A percentile compares a stretch with the other conserved stretches of the same genome.
Evolutionary conservation across 2,888 invertebrate species (phyloP).

Genomic region (Cephus runcator): DNA sequence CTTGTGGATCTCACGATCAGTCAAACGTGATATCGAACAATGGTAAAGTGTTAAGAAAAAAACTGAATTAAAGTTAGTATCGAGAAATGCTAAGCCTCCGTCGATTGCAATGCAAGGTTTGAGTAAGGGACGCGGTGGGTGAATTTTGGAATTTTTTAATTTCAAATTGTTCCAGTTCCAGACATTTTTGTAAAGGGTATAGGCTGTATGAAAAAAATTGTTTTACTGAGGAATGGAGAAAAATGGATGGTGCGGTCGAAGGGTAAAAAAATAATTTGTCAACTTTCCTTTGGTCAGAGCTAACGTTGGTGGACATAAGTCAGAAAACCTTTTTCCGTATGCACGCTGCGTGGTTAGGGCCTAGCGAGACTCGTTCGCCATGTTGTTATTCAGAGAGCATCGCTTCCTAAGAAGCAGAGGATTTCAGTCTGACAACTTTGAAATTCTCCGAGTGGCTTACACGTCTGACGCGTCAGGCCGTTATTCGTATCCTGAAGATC

Average conservation of each 20-base stretch:
- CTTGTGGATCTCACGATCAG: background rate
- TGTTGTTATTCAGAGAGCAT: slow-evolving; percentile 57
- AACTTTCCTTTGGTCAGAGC: background rate
- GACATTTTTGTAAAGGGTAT: background rate
- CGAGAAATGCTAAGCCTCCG: background rate
- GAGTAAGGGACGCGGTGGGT: too few relatives aligned
- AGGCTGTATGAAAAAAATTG: background rate
- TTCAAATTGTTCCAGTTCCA: background rate
- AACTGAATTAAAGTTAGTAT: too few relatives aligned
- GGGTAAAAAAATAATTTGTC: background rate
- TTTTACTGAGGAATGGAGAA: background rate
- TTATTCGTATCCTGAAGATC: slow-evolving; percentile 16
- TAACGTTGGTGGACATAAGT: slow-evolving; percentile 4
- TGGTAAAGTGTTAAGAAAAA: background rate
- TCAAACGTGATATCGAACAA: background rate
- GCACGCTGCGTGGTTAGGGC: slow-evolving; percentile 44
- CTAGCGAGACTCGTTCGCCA: slow-evolving; percentile 30
- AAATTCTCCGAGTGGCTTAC: slow-evolving; percentile 44
- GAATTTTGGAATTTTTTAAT: background rate
- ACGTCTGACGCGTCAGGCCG: slow-evolving; percentile 20
- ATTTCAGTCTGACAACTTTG: slow-evolving; percentile 50
- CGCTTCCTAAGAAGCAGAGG: slow-evolving; percentile 51
- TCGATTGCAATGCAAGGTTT: too few relatives aligned
- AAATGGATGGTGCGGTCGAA: background rate
- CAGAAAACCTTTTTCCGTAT: slow-evolving; percentile 44